Base-by-base conservation (phyloP, 1,140 invertebrate genomes). In the Listronotus bonariensis region DNA sequence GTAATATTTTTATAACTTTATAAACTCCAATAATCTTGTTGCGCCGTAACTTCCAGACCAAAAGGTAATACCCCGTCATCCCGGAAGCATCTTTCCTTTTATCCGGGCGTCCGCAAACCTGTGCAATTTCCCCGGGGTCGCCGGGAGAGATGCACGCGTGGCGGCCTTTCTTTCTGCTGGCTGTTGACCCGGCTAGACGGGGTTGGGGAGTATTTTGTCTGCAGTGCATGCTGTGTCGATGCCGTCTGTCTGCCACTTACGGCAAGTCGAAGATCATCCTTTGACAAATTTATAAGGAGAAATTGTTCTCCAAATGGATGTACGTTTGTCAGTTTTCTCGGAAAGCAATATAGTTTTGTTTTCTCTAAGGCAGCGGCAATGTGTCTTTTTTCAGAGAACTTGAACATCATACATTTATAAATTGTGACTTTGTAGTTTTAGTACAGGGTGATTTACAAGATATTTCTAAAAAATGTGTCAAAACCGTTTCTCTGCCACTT, bases 141-240 rank as follows among this genome's bases (percentile, higher is more conserved):
- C 2, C 34, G 3, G 34, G 34, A 12, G 34, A 36, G 34, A 7
- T n/a, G 41, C 41, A 48, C 45, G 45, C 45, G 45, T 48, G 45
- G 18, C 18, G 45, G 45, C 18, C 18, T 48, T 48, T 48, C 45
- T 48, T 17, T 48, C 45, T 48, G 15, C 45, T 48, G 45, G 45
- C 45, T 48, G 45, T 48, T 48, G 45, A 48, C 45, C 45, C 45
- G 45, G 45, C 45, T 48, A 48, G 45, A 48, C 45, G 9, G 45
- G 45, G 45, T 48, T 48, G 45, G 45, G 45, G 45, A 6, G 45
- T 48, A 48, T 48, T 48, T 48, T 48, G 45, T 48, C 45, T 48
- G 45, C 18, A 20, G 14, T 48, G 45, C 45, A 48, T 48, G 45
- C 45, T 43, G n/a, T 43, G 20, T 5, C 20, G 20, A 26, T 26